Evolutionary conservation across 2,797 vertebrate species (phyloP).

Genomic region (Sciaenops ocellatus): DNA sequence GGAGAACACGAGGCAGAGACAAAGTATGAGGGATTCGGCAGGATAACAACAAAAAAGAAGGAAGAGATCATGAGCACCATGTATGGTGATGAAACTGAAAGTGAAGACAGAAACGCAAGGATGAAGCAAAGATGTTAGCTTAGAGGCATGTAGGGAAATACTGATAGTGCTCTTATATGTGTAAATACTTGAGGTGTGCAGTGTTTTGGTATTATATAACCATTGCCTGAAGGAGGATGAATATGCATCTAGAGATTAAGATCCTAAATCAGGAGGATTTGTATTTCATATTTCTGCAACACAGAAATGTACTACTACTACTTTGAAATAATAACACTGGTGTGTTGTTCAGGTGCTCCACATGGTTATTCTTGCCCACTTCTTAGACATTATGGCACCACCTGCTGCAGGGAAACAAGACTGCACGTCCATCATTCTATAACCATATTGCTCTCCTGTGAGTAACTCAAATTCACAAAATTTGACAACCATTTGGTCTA

Average conservation of each 20-base stretch:
- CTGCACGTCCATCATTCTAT: not conserved
- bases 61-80: slow-evolving; percentile 12
- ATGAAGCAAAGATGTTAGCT: not conserved
- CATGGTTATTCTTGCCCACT: not conserved
- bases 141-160: not conserved
- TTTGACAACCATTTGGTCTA: not conserved
- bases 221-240: not conserved
- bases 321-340: slow-evolving; percentile 27
- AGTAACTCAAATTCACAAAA: not conserved
- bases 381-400: slow-evolving; percentile 44
- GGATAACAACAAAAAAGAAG: slow-evolving; percentile 22
- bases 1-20: not conserved
- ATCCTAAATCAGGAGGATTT: not conserved
- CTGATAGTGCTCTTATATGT: not conserved
- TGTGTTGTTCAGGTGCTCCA: not conserved
- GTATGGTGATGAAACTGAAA: slow-evolving; percentile 14
- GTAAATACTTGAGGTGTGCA: not conserved
- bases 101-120: not conserved
- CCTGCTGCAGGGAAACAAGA: slow-evolving; percentile 53
- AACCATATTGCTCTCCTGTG: not conserved
- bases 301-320: not conserved
- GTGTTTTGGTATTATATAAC: not conserved
- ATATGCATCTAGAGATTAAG: not conserved
- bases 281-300: slow-evolving; percentile 5
- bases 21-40: slow-evolving; percentile 21